A percentile compares a stretch with the other conserved stretches of the same genome.
Conservation (phyloP, 2,113 vertebrate genomes). For the Natator depressus region DNA sequence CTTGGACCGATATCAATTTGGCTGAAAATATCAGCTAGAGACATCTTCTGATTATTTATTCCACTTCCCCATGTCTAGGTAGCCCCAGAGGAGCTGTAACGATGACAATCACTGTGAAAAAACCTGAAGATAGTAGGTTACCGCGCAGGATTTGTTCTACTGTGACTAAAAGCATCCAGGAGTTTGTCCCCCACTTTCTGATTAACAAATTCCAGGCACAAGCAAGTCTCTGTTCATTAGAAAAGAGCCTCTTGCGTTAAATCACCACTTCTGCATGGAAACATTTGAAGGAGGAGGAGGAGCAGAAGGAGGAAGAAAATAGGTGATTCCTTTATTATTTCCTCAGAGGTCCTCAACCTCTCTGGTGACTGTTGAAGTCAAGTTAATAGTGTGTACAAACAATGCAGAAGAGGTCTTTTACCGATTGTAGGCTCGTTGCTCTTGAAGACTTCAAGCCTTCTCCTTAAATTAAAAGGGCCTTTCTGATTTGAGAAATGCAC, state of each 20-base stretch:
- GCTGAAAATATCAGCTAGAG: slow-evolving; percentile 69
- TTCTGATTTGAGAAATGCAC: slow-evolving; percentile 5
- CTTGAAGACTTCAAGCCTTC: neutral
- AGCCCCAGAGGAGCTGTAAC: slow-evolving; percentile 49
- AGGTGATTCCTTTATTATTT: neutral
- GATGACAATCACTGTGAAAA: slow-evolving; percentile 50
- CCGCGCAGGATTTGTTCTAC: neutral
- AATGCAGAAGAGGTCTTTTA: neutral
- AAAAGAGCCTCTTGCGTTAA: neutral
- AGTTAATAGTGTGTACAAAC: neutral
- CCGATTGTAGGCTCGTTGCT: neutral
- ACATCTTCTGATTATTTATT: slow-evolving; percentile 69
- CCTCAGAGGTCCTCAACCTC: slow-evolving; percentile 4
- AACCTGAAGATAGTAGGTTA: slow-evolving; percentile 46
- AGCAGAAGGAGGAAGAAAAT: neutral
- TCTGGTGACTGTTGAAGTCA: neutral
- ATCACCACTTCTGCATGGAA: neutral
- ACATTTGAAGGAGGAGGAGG: neutral
- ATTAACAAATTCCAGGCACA: neutral
- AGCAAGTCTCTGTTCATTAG: neutral
- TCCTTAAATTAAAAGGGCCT: slow-evolving; percentile 1
- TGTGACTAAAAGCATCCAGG: slow-evolving; percentile 16
- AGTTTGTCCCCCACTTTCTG: neutral
- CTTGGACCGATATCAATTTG: slow-evolving; percentile 58
- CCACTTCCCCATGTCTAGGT: slow-evolving; percentile 49